Evolutionary conservation across 2,888 invertebrate genomes (phyloP).

Genomic region (Heteropelma amictum): DNA sequence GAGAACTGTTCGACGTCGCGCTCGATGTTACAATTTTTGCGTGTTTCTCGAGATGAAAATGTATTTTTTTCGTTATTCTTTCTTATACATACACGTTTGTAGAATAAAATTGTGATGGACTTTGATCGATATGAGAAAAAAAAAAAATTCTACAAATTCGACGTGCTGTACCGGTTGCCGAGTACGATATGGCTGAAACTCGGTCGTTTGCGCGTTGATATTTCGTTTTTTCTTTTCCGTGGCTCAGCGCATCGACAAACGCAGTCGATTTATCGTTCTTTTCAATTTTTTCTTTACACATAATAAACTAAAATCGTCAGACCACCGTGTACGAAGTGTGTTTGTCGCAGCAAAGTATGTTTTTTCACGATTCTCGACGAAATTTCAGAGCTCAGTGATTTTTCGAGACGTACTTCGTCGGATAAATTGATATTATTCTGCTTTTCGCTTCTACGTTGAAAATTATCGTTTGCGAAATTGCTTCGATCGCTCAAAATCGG

Average conservation of each 20-base stretch:
- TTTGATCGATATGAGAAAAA: constrained; percentile 7
- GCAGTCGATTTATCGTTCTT: not conserved
- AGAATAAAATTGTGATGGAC: constrained; percentile 40
- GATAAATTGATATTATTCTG: no score
- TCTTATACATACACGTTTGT: constrained; percentile 42
- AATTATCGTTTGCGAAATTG: no score
- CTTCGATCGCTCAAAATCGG: no score
- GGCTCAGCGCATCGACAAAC: not conserved
- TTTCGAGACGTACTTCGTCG: not conserved
- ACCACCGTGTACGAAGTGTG: not conserved
- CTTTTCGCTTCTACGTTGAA: no score
- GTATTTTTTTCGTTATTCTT: no score
- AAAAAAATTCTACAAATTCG: not conserved
- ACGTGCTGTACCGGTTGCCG: constrained; percentile 62
- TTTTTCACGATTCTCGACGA: constrained; percentile 19
- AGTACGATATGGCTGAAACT: constrained; percentile 59
- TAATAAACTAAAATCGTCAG: constrained; percentile 28
- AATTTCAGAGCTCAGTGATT: not conserved
- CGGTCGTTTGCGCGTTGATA: constrained; percentile 33
- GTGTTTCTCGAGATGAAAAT: no score
- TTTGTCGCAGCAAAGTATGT: not conserved
- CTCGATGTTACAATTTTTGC: no score
- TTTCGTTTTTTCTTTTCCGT: constrained; percentile 48
- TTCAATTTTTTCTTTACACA: constrained; percentile 12
- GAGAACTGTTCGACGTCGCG: no score